Evolutionary conservation across 2,888 invertebrate species (phyloP).

Genomic region (Aphrophora alni): DNA sequence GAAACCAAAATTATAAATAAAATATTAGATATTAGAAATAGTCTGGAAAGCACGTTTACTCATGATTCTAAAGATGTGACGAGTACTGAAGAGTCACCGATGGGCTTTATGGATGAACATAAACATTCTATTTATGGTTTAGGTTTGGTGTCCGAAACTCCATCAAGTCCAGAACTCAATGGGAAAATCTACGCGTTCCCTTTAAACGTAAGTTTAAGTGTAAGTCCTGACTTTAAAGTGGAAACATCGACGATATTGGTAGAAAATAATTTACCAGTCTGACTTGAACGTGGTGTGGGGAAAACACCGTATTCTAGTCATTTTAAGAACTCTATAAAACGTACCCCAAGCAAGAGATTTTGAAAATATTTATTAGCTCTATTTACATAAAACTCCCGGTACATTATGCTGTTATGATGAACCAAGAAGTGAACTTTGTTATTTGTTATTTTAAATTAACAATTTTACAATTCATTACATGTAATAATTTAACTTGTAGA

Average conservation of each 20-base stretch:
- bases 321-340: background rate
- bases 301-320: background rate
- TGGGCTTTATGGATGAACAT: slow-evolving; percentile 30
- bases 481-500: too few relatives aligned
- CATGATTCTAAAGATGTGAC: background rate
- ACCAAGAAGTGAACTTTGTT: too few relatives aligned
- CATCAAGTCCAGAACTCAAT: background rate
- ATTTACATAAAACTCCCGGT: too few relatives aligned
- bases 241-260: too few relatives aligned
- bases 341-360: background rate
- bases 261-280: background rate
- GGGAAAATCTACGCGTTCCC: background rate
- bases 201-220: background rate
- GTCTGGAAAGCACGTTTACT: background rate
- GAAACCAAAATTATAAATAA: background rate
- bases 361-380: too few relatives aligned
- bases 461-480: too few relatives aligned
- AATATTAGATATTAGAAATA: background rate
- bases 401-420: too few relatives aligned
- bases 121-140: slow-evolving; percentile 20
- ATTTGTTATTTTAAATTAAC: too few relatives aligned
- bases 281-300: background rate
- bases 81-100: slow-evolving; percentile 10
- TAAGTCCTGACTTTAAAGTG: background rate
- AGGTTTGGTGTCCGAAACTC: slow-evolving; percentile 27